Evolutionary conservation across 2,113 vertebrate genomes (phyloP).

Genomic region (Sceloporus tristichus): DNA sequence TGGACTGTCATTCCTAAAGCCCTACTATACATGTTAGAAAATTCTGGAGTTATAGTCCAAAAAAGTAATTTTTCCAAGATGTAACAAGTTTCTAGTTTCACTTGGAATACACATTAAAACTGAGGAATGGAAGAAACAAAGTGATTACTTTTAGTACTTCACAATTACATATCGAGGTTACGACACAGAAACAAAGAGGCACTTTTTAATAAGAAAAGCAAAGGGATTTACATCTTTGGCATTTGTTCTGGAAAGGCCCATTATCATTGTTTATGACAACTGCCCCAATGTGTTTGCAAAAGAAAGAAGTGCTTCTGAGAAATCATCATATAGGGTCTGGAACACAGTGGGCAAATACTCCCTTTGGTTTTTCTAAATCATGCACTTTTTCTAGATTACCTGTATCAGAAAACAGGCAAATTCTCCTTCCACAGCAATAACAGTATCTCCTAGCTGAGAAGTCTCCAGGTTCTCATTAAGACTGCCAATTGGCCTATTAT

Average conservation of each 20-base stretch:
- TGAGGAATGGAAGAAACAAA: background rate
- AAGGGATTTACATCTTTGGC: background rate
- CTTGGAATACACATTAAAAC: too few relatives aligned
- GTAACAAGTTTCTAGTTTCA: background rate
- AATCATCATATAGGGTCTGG: background rate
- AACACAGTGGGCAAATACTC: background rate
- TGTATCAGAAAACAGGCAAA: background rate
- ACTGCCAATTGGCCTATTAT: constrained; percentile 15
- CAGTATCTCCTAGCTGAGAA: background rate
- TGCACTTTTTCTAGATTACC: background rate
- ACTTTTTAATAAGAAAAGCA: background rate
- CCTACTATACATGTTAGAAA: too few relatives aligned
- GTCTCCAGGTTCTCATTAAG: constrained; percentile 10
- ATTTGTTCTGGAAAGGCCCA: too few relatives aligned
- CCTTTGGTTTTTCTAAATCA: background rate
- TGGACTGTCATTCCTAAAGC: too few relatives aligned
- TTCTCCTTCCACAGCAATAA: background rate
- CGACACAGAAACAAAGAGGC: background rate
- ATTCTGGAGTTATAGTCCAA: too few relatives aligned
- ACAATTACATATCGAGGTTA: background rate
- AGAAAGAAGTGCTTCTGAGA: background rate
- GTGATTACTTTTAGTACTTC: too few relatives aligned
- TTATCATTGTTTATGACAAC: background rate
- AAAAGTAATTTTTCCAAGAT: background rate
- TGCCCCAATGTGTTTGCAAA: background rate